Base-by-base conservation (phyloP, 2,888 invertebrate genomes). In the Ectemnius continuus region DNA sequence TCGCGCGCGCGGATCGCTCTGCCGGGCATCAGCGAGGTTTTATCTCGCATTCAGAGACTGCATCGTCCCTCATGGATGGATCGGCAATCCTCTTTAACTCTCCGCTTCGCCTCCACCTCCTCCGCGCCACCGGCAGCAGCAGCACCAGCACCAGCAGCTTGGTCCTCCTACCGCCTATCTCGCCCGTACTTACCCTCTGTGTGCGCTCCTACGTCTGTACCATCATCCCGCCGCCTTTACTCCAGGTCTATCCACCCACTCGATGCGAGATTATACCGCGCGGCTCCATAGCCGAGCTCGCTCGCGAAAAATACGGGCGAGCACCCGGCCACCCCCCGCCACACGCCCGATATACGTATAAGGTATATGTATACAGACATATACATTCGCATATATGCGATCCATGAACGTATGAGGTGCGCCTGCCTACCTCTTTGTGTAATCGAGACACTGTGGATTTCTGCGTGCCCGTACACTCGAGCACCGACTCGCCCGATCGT, bases 81-180 rank as follows among this genome's bases (percentile, higher is more conserved):
- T 89, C 88, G 86, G 84, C 85, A 89, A 88, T 89, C 88, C 89
- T 89, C 89, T 89, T 89, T 88, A 86, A 87, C 86, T 84, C 86
- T 73, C 76, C 75, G 68, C 78, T 74, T 66, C 68, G 63, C 73
- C 73, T 71, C 76, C 73, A 73, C 72, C 72, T 70, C 73, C 72
- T 68, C 74, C 70, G 70, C 67, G 60, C 63, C 58, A 59, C 23
- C 59, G 61, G 36, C 36, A 36, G 36, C 36, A 36, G 28, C 28
- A 28, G 28, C 28, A 28, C 3, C 28, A 28, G 8, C 36, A 36
- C 36, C 58, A 45, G 23, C 61, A 26, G 47, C 70, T 56, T 57
- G 52, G 70, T 62, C 59, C 62, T 76, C 67, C 23, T 73, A 58
- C 59, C 65, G 18, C 58, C 63, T 80, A 79, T 70, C 65, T 73